Percentiles rank a stretch among this genome's conserved stretches.
Conservation (phyloP, 2,797 vertebrate species). For the Catharus ustulatus region DNA sequence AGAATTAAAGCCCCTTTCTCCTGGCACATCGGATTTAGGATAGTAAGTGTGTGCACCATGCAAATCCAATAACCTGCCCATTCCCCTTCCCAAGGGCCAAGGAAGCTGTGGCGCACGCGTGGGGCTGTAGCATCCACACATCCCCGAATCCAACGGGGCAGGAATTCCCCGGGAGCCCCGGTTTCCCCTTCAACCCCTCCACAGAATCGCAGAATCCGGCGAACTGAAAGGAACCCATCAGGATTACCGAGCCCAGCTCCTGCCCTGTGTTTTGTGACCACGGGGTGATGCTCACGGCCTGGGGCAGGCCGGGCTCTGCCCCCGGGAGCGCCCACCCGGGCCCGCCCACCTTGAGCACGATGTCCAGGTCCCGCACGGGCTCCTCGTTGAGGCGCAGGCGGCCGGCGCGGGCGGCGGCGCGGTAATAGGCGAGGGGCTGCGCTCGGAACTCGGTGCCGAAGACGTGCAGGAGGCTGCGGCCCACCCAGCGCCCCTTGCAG, state of each 20-base stretch:
- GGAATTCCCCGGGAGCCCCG: accelerated
- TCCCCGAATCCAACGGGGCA: accelerated
- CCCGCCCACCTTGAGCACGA: slow-evolving; percentile 86
- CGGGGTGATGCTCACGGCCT: not conserved
- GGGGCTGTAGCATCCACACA: not conserved
- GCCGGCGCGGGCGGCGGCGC: slow-evolving; percentile 83
- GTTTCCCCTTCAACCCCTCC: not conserved
- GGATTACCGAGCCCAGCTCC: not conserved
- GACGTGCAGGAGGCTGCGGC: slow-evolving; percentile 87
- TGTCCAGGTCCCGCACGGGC: slow-evolving; percentile 82
- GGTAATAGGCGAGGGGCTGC: slow-evolving; percentile 87
- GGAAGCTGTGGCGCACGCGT: accelerated
- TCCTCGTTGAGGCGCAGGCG: slow-evolving; percentile 90
- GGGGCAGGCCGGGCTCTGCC: not conserved
- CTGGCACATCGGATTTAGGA: accelerated
- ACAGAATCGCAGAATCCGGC: accelerated
- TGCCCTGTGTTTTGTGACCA: accelerated
- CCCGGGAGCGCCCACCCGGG: too few species aligned
- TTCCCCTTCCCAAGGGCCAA: accelerated
- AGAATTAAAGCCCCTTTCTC: not conserved
- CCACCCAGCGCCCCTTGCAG: slow-evolving; percentile 97
- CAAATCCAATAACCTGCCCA: accelerated
- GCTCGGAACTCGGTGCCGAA: slow-evolving; percentile 90
- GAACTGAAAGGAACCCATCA: not conserved
- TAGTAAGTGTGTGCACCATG: accelerated